Percentiles rank a stretch among this genome's conserved stretches.
Conservation (phyloP, 53 echinoderm and acorn worm genomes). For the Echinometra lucunter region DNA sequence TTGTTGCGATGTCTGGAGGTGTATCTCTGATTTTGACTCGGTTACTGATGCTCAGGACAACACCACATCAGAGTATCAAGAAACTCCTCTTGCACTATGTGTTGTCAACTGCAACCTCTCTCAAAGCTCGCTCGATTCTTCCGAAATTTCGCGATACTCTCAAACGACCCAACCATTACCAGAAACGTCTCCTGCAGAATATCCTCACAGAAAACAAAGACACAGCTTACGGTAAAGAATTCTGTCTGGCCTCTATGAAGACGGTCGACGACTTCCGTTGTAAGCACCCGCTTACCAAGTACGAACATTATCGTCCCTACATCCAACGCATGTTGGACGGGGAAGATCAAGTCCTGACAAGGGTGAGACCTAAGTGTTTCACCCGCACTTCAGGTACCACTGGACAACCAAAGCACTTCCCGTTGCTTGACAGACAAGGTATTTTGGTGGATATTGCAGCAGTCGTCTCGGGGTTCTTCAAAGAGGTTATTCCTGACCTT, state of each 20-base stretch:
- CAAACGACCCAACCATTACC: conserved; percentile 9
- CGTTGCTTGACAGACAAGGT: background rate
- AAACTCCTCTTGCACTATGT: conserved; percentile 31
- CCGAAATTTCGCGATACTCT: background rate
- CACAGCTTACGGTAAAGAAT: conserved; percentile 71
- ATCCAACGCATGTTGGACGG: conserved; percentile 76
- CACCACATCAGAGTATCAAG: conserved; percentile 18
- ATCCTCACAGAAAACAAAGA: conserved; percentile 70
- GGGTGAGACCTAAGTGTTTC: conserved; percentile 59
- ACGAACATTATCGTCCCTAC: conserved; percentile 74
- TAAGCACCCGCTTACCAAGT: conserved; percentile 77
- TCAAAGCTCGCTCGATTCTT: background rate
- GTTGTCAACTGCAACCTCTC: background rate
- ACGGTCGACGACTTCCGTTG: conserved; percentile 65
- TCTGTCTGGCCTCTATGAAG: conserved; percentile 60
- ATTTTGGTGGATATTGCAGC: background rate
- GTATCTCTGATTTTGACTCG: conserved; percentile 19
- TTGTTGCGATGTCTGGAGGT: background rate
- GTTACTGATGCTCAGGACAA: background rate
- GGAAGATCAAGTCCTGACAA: conserved; percentile 77
- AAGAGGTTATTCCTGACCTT: background rate
- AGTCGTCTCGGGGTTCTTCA: background rate
- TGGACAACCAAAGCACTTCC: conserved; percentile 54
- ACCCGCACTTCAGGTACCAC: conserved; percentile 80
- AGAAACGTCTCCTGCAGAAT: conserved; percentile 65